Evolutionary conservation across 2,888 invertebrate genomes (phyloP), one percentile per base, ranked within the genome.

Genomic region (Sphaeridia pumilis): DNA sequence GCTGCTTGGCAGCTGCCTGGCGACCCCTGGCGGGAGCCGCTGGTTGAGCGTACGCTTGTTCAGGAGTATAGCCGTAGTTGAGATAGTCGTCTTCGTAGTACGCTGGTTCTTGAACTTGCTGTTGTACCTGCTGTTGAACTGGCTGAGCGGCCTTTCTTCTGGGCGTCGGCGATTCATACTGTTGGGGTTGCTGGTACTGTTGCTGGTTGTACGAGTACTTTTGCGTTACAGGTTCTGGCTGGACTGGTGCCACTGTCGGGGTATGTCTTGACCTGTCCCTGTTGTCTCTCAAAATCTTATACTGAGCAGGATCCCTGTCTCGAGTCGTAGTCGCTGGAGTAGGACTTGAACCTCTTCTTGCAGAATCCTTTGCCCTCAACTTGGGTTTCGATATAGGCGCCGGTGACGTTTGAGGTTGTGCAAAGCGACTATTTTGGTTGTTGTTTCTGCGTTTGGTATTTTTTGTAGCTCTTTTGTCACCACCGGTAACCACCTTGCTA

Each of bases 281-380:
- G 28, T 51, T 51, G 14, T 51, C 51, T 12, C 51, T 17, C 4
- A 51, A 21, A 3, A 51, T 51, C 27, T 51, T 51, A 10, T 51
- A 27, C 25, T 51, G 51, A 4, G 45, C 27, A 14, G 51, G 45
- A 1, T 46, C 46, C 14, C 31, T 31, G 14, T 31, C 31, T 17
- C 38, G 7, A 5, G 38, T 38, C n/a, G n/a, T n/a, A n/a, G n/a
- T n/a, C n/a, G n/a, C n/a, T n/a, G n/a, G n/a, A n/a, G n/a, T n/a
- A n/a, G n/a, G n/a, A n/a, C n/a, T n/a, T 7, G 38, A 38, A 12
- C 38, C 38, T 17, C 38, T 14, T 17, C 38, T 38, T 14, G 38
- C 7, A 31, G 31, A 31, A 5, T 38, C 38, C 17, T 38, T 38
- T 14, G 38, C 17, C 17, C 20, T 38, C 10, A 38, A 20, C 38